Evolutionary conservation across 2,797 vertebrate species (phyloP).

Genomic region (Carduelis carduelis): DNA sequence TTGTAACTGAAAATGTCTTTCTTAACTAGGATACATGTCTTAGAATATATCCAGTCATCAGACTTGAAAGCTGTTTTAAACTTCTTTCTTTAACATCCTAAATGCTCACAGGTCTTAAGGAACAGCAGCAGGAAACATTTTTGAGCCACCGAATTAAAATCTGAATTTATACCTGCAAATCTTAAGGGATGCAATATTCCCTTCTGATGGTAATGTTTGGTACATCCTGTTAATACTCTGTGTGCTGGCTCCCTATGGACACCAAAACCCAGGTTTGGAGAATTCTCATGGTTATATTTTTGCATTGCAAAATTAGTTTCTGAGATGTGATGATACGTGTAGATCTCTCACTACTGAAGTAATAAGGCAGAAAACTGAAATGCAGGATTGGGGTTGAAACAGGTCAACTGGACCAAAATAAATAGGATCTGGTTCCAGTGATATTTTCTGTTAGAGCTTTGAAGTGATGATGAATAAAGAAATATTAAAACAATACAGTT

Average conservation of each 20-base stretch:
- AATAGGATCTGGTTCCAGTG: not conserved
- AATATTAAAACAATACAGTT: not conserved
- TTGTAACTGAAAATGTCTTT: not conserved
- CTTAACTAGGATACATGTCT: not conserved
- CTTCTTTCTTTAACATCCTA: not conserved
- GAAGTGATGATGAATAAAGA: not conserved
- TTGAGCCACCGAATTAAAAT: not conserved
- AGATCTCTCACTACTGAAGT: not conserved
- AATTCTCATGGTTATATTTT: not conserved
- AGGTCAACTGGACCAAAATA: not conserved
- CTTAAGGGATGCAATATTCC: rapidly evolving
- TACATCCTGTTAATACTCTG: not conserved
- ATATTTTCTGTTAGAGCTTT: not conserved
- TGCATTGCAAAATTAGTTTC: not conserved
- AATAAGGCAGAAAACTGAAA: not conserved
- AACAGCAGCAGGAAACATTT: not conserved
- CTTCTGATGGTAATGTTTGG: not conserved
- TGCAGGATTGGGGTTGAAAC: not conserved
- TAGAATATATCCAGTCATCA: not conserved
- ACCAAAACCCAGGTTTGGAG: not conserved
- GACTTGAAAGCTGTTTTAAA: not conserved
- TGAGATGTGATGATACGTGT: not conserved
- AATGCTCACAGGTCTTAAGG: not conserved
- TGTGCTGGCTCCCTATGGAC: not conserved
- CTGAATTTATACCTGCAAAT: not conserved